These are phyloP conservation scores for Corydoras maculifer DNA, from an alignment of 2,113 vertebrate species.

Conservation along the genomic window DNA sequence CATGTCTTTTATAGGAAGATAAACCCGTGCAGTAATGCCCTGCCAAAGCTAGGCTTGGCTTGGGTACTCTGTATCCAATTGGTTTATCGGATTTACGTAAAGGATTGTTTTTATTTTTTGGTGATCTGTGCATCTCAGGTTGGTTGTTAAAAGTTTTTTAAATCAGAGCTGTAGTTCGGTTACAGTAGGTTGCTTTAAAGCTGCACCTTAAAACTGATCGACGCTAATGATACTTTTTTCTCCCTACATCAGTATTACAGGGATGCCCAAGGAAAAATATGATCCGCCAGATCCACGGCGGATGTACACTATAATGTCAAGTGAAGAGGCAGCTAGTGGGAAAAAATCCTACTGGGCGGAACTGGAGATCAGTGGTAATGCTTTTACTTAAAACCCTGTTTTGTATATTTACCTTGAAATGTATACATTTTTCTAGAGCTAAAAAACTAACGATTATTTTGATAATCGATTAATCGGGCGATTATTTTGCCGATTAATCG, in stretches of 20 bases:
- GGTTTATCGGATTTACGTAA: slow-evolving; percentile 15
- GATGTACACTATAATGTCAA: slow-evolving; percentile 99
- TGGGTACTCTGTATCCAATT: slow-evolving; percentile 6
- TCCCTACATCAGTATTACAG: slow-evolving; percentile 64
- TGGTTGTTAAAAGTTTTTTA: not conserved
- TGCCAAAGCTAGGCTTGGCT: not conserved
- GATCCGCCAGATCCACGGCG: slow-evolving; percentile 96
- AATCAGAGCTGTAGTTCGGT: not conserved
- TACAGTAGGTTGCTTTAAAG: slow-evolving; percentile 9
- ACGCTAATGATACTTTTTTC: slow-evolving; percentile 12
- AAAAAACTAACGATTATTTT: no score
- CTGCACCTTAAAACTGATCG: slow-evolving; percentile 3
- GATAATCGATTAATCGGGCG: no score
- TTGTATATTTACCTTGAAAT: no score
- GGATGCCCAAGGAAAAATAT: slow-evolving; percentile 99
- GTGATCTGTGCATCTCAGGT: not conserved
- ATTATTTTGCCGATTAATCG: no score
- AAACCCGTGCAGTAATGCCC: not conserved
- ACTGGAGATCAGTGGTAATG: slow-evolving; percentile 95
- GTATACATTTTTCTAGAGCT: no score
- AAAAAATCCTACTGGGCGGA: slow-evolving; percentile 99
- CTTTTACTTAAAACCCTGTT: not conserved
- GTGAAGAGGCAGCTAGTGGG: slow-evolving; percentile 91
- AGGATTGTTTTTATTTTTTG: not conserved
- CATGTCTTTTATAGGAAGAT: not conserved